A percentile compares a stretch with the other conserved stretches of the same genome.
Evolutionary conservation across 2,888 invertebrate genomes (phyloP).

Genomic region (Carabus problematicus): DNA sequence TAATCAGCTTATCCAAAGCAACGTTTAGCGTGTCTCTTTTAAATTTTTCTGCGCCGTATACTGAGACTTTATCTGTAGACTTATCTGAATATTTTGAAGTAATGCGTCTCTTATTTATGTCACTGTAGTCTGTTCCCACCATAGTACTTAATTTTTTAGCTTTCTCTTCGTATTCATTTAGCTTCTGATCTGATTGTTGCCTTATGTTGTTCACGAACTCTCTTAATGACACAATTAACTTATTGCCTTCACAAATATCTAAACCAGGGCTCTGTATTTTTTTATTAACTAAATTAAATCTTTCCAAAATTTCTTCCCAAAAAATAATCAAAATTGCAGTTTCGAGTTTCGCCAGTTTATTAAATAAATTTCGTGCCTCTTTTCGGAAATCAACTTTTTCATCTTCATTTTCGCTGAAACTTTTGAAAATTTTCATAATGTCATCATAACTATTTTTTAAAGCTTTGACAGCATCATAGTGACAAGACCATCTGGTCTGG

Average conservation of each 20-base stretch:
- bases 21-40: constrained; percentile 42
- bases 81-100: constrained; percentile 43
- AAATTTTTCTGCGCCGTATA: constrained; percentile 43
- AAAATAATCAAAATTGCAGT: constrained; percentile 2
- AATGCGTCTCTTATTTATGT: constrained; percentile 41
- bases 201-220: background rate
- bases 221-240: background rate
- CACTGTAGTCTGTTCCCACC: constrained; percentile 42
- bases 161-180: constrained; percentile 23
- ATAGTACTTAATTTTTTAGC: constrained; percentile 43
- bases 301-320: constrained; percentile 22
- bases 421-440: constrained; percentile 7
- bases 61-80: constrained; percentile 40
- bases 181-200: background rate
- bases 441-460: constrained; percentile 2
- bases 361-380: constrained; percentile 14
- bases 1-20: constrained; percentile 36
- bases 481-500: constrained; percentile 44
- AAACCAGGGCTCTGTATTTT: background rate
- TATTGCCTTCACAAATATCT: background rate
- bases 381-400: constrained; percentile 6
- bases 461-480: constrained; percentile 38
- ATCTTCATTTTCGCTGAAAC: background rate
- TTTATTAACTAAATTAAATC: constrained; percentile 12
- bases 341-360: constrained; percentile 5